These are phyloP conservation scores for Ammodytes dubius DNA, from an alignment of 2,113 vertebrate genomes.

Conservation along the genomic window DNA sequence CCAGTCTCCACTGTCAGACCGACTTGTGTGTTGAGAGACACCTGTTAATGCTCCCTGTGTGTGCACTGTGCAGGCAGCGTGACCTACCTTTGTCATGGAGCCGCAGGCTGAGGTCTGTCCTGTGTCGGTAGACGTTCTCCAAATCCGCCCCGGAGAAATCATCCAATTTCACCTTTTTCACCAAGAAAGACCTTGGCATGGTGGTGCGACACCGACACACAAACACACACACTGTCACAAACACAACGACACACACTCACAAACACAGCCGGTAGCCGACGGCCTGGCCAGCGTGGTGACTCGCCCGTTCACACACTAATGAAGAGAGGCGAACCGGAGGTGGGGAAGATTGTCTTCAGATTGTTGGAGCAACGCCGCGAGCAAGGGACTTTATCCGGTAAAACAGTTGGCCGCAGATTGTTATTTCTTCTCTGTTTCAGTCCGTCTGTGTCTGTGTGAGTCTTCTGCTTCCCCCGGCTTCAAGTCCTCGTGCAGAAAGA, in stretches of 20 bases:
- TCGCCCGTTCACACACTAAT: conserved; percentile 41
- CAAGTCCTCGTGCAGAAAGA: conserved; percentile 61
- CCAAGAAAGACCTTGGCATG: conserved; percentile 98
- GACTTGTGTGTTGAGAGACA: conserved; percentile 52
- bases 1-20: conserved; percentile 22
- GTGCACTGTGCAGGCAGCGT: conserved; percentile 30
- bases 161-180: conserved; percentile 97
- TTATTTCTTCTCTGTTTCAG: neutral
- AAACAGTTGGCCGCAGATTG: conserved; percentile 3
- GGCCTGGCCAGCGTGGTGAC: conserved; percentile 76
- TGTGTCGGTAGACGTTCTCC: conserved; percentile 90
- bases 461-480: conserved; percentile 30
- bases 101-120: conserved; percentile 89
- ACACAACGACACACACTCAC: conserved; percentile 63
- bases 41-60: conserved; percentile 65
- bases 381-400: conserved; percentile 38
- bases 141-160: conserved; percentile 90
- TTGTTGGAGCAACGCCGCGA: conserved; percentile 4
- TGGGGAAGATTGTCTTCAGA: conserved; percentile 41
- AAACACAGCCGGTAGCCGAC: conserved; percentile 54
- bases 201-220: conserved; percentile 70
- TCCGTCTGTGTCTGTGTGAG: neutral
- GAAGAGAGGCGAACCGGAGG: conserved; percentile 20
- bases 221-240: conserved; percentile 59
- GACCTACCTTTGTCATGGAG: conserved; percentile 92